These are phyloP conservation scores for Lophotis ruficrista DNA, from an alignment of 2,113 vertebrate genomes.

Conservation along the genomic window DNA sequence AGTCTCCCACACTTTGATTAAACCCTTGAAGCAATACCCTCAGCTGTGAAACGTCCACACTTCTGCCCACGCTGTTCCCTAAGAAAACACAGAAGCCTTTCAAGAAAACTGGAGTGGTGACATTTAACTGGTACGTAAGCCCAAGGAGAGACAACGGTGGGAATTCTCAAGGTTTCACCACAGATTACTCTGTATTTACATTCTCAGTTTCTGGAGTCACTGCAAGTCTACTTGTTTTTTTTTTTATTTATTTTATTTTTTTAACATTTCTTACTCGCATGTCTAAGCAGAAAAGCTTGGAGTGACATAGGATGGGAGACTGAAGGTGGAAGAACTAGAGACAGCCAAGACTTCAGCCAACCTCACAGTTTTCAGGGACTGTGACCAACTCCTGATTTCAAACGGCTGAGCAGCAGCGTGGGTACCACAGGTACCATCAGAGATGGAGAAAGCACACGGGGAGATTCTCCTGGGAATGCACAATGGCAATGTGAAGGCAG, in stretches of 20 bases:
- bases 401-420: fast-evolving
- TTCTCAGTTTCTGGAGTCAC: not conserved
- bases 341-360: not conserved
- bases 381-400: not conserved
- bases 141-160: not conserved
- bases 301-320: not conserved
- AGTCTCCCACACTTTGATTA: slow-evolving; percentile 4
- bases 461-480: not conserved
- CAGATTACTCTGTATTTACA: not conserved
- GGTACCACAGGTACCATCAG: not conserved
- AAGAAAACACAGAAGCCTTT: not conserved
- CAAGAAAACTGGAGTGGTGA: not conserved
- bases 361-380: not conserved
- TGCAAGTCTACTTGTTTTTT: not conserved
- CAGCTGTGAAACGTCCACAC: not conserved
- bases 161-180: not conserved
- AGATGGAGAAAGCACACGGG: fast-evolving
- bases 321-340: not conserved
- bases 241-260: not conserved
- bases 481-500: not conserved
- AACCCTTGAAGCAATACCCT: not conserved
- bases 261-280: not conserved
- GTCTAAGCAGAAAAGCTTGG: not conserved
- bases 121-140: not conserved
- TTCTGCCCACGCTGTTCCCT: not conserved